Evolutionary conservation across 2,888 invertebrate species (phyloP).

Genomic region (Coleophora deauratella): DNA sequence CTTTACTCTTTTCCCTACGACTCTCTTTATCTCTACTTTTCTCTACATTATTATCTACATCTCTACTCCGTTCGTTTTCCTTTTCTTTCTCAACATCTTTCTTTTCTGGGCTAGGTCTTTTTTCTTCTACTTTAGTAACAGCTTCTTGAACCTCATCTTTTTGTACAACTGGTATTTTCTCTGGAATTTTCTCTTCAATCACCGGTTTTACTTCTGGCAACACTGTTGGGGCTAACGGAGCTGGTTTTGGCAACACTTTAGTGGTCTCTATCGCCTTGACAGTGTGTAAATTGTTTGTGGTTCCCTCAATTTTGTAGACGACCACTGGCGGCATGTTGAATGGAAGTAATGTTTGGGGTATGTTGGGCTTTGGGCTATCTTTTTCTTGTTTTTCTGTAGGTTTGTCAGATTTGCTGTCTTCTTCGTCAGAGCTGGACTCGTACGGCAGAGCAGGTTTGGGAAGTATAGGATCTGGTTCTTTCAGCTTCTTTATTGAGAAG

Average conservation of each 20-base stretch:
- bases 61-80: conserved; percentile 17
- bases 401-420: conserved; percentile 33
- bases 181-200: conserved; percentile 8
- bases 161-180: not conserved
- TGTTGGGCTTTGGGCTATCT: conserved; percentile 18
- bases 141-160: conserved; percentile 12
- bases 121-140: conserved; percentile 15
- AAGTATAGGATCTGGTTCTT: conserved; percentile 78
- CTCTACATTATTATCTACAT: conserved; percentile 26
- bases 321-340: conserved; percentile 39
- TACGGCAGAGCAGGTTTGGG: conserved; percentile 84
- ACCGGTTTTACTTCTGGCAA: conserved; percentile 18
- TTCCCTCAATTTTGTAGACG: conserved; percentile 49
- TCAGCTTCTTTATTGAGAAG: conserved; percentile 88
- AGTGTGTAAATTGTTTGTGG: conserved; percentile 29
- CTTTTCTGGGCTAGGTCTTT: conserved; percentile 14
- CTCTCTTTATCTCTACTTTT: conserved; percentile 14
- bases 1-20: conserved; percentile 11
- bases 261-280: conserved; percentile 24
- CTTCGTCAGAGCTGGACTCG: conserved; percentile 84
- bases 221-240: conserved; percentile 16
- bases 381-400: conserved; percentile 21
- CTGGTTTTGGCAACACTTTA: conserved; percentile 13
- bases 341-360: conserved; percentile 21
- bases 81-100: conserved; percentile 14